Conservation (phyloP, 2,888 invertebrate species). For the Bombylius discolor region DNA sequence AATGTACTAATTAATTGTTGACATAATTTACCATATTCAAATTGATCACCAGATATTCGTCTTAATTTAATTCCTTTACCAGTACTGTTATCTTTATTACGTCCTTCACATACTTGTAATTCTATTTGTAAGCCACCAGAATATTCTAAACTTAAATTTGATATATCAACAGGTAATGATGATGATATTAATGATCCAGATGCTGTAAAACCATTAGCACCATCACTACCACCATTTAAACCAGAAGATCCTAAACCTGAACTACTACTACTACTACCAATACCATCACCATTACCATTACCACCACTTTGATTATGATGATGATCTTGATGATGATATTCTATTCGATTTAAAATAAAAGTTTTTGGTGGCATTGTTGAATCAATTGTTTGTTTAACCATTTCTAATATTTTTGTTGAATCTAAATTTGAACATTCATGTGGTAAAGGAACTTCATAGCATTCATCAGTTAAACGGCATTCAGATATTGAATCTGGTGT, state of each 20-base stretch:
- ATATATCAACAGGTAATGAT: conserved; percentile 33
- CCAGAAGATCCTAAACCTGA: too few species aligned
- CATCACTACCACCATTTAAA: not conserved
- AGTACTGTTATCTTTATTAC: conserved; percentile 44
- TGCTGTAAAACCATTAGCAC: not conserved
- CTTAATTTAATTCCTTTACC: conserved; percentile 74
- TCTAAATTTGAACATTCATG: conserved; percentile 69
- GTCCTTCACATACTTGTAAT: conserved; percentile 62
- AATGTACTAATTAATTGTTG: conserved; percentile 78
- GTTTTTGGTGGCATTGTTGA: conserved; percentile 61
- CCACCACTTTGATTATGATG: not conserved
- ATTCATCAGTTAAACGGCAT: conserved; percentile 36
- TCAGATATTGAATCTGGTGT: conserved; percentile 32
- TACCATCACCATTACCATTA: not conserved
- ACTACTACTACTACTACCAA: not conserved
- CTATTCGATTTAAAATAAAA: conserved; percentile 41
- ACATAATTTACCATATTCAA: conserved; percentile 76
- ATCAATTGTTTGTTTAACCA: conserved; percentile 67
- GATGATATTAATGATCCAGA: conserved; percentile 14
- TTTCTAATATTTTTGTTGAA: conserved; percentile 63
- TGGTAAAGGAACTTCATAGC: conserved; percentile 62
- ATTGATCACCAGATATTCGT: conserved; percentile 75
- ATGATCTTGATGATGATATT: conserved; percentile 23
- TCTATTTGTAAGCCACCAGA: conserved; percentile 79
- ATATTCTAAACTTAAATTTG: conserved; percentile 55